Evolutionary conservation across 2,888 invertebrate genomes (phyloP), one percentile per base, ranked within the genome.

Genomic region (Aphodius sticticus): DNA sequence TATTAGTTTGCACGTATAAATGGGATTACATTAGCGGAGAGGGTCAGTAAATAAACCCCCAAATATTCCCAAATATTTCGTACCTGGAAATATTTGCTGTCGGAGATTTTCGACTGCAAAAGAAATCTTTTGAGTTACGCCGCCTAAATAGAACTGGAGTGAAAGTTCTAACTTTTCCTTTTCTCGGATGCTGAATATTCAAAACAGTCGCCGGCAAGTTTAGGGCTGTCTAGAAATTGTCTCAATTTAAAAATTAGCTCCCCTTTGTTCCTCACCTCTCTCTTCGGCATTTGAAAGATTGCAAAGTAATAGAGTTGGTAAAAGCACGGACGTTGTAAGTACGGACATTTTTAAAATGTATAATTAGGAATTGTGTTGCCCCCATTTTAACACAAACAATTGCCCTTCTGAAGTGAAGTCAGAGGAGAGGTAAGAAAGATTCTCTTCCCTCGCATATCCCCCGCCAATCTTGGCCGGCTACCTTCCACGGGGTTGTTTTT

Each of bases 241-340:
- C 71, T 75, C 78, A 80, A 80, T 80, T 81, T 80, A 80, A 81
- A 78, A 81, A 81, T 81, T 81, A 80, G 80, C 75, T 75, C 77
- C 78, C 75, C 70, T 80, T 80, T 78, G 78, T 81, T 80, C 75
- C 77, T 74, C 37, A n/a, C n/a, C 26, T 37, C 7, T 35, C 36
- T 36, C 16, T 16, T 72, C 79, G 76, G 70, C 78, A 71, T 80
- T 76, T 71, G 75, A 78, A 75, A 78, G 77, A 79, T 79, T 76
- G 69, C 71, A 35, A 77, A 69, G 78, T 78, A 80, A 76, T 76
- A 72, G 76, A 78, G 80, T 76, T 69, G 71, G 76, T 78, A 79
- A 79, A 76, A 70, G 79, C 79, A 26, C 26, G 26, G 26, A 26
- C 26, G 26, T 70, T 15, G 79, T 79, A 79, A 79, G 76, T 76